Evolutionary conservation across 2,113 vertebrate species (phyloP).

Genomic region (Ranitomeya variabilis): DNA sequence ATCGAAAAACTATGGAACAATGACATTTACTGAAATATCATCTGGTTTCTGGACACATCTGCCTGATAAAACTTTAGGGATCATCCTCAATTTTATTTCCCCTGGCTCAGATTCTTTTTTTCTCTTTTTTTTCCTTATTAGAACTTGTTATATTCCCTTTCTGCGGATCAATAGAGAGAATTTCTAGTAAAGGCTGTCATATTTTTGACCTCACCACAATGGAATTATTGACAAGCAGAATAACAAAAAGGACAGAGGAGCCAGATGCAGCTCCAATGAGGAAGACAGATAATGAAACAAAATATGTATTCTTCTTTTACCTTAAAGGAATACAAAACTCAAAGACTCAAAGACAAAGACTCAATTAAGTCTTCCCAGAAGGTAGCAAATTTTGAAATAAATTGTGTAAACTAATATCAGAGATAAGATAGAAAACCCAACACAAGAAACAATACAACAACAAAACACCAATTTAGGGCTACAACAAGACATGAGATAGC

Average conservation of each 20-base stretch:
- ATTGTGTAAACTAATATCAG: background rate
- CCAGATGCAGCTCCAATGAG: background rate
- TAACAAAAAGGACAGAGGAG: conserved; percentile 11
- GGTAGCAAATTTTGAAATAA: background rate
- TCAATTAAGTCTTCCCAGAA: background rate
- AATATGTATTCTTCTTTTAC: conserved; percentile 10
- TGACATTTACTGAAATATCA: background rate
- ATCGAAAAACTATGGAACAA: background rate
- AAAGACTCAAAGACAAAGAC: too few species aligned
- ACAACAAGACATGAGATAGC: too few species aligned
- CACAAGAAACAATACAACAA: background rate
- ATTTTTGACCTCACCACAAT: conserved; percentile 12
- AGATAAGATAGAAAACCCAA: background rate
- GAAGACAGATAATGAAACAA: conserved; percentile 19
- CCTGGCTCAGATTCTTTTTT: background rate
- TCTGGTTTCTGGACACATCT: conserved; percentile 1
- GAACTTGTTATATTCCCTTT: conserved; percentile 32
- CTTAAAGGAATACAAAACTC: conserved; percentile 4
- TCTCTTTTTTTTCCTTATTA: background rate
- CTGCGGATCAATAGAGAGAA: conserved; percentile 23
- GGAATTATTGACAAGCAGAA: conserved; percentile 31
- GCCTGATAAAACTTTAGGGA: background rate
- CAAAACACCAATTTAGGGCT: background rate
- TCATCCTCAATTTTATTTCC: background rate
- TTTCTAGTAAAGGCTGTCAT: conserved; percentile 40